Percentiles rank a stretch among this genome's conserved stretches.
Conservation (phyloP, 1,140 invertebrate genomes). For the Polypedilum vanderplanki region DNA sequence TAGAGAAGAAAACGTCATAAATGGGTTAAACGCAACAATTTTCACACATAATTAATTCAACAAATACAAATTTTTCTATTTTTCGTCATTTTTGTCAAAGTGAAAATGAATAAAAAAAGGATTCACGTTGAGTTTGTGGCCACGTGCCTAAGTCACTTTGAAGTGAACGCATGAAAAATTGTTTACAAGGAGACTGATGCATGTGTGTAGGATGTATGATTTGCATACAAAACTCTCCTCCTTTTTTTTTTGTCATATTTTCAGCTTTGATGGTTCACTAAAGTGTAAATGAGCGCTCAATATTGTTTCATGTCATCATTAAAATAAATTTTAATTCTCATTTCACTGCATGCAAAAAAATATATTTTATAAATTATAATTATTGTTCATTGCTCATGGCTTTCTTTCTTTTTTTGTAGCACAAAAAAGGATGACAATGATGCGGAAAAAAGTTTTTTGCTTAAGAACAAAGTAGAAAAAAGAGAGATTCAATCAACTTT, state of each 20-base stretch:
- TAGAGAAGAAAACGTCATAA: constrained; percentile 5
- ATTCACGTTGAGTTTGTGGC: background rate
- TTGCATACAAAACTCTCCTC: background rate
- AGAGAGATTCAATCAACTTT: background rate
- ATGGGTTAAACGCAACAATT: constrained; percentile 23
- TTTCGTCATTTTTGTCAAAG: background rate
- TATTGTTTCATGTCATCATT: constrained; percentile 22
- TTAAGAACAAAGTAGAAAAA: background rate
- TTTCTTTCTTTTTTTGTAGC: too few relatives aligned
- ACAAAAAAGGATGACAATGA: constrained; percentile 1
- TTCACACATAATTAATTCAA: constrained; percentile 27
- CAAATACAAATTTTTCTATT: background rate
- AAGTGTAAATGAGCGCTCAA: constrained; percentile 2
- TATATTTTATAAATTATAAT: background rate
- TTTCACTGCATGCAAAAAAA: background rate
- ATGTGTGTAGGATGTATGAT: background rate
- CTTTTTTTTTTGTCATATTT: background rate
- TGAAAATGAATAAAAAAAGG: constrained; percentile 1
- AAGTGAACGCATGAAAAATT: background rate
- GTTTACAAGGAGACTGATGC: background rate
- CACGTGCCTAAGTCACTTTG: constrained; percentile 10
- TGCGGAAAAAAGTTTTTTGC: background rate
- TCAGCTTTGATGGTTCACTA: background rate
- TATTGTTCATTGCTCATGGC: background rate
- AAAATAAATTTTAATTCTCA: background rate